Base-by-base conservation (phyloP, 2,797 vertebrate species). In the Bryconaethiops microstoma region DNA sequence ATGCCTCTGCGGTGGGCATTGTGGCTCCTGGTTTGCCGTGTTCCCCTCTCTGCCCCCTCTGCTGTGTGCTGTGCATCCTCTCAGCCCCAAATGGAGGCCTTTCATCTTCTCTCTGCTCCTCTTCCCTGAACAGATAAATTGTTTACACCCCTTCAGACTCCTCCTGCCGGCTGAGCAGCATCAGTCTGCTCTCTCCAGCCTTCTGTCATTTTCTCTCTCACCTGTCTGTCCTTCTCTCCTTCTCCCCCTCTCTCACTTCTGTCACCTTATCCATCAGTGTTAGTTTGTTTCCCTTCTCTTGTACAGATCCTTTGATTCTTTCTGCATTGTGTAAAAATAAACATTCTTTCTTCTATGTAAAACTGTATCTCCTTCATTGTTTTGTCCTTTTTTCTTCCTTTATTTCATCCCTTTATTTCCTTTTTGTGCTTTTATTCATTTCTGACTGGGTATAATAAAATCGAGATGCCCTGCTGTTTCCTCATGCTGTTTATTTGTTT, bases 111-210 rank as follows among this genome's bases (percentile, higher is more conserved):
- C 82, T 88, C 45, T 90, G 70, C 88, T 86, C 93, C 90, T 91
- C 92, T 91, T 91, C 88, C 91, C 93, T 89, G 91, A 89, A 90
- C 96, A 99, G 97, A 98, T 99, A 98, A 98, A 90, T 95, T 93
- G 95, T 96, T 96, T 96, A 94, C 96, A 92, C 93, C 94, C 93
- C 91, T 91, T 92, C 93, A 94, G 97, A 97, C 91, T 92, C 90
- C 94, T 94, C 91, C 95, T 77, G 91, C 91, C 78, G 84, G 93
- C 94, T 94, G 96, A 97, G 94, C 90, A 83, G 88, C 91, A 89
- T 88, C 90, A 95, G 90, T 94, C 91, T 92, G 92, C 93, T 92
- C 92, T 95, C 92, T 94, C 92, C 95, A 90, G 92, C 92, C 89
- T 93, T 89, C 88, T 93, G 92, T 94, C 91, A 87, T 87, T 76